These are phyloP conservation scores for Amphiduros pacificus DNA, from an alignment of 2,888 invertebrate genomes.

Conservation along the genomic window DNA sequence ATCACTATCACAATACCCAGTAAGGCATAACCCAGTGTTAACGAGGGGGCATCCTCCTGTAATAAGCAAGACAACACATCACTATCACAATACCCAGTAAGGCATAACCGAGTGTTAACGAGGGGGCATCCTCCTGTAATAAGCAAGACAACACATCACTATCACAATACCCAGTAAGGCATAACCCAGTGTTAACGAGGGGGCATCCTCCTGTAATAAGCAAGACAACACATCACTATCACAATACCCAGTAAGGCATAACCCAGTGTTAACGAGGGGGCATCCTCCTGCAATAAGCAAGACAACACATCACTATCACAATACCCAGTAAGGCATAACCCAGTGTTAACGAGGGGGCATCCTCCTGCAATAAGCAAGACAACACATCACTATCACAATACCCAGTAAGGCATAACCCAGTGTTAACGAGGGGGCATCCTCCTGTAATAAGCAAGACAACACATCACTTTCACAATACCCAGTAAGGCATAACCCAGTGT, in stretches of 20 bases:
- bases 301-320: too few relatives aligned
- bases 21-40: slow-evolving; percentile 35
- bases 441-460: slow-evolving; percentile 32
- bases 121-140: slow-evolving; percentile 33
- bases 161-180: slow-evolving; percentile 34
- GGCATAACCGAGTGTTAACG: slow-evolving; percentile 35
- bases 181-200: slow-evolving; percentile 35
- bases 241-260: too few relatives aligned
- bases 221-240: too few relatives aligned
- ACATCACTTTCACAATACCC: too few relatives aligned
- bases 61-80: slow-evolving; percentile 24
- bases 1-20: slow-evolving; percentile 33
- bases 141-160: slow-evolving; percentile 28
- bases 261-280: too few relatives aligned
- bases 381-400: slow-evolving; percentile 32
- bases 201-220: slow-evolving; percentile 33
- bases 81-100: slow-evolving; percentile 34
- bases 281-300: too few relatives aligned
- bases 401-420: slow-evolving; percentile 35
- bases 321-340: too few relatives aligned
- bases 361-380: too few relatives aligned
- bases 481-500: slow-evolving; percentile 36
- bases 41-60: slow-evolving; percentile 35
- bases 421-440: slow-evolving; percentile 33
- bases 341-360: too few relatives aligned